Evolutionary conservation across 2,113 vertebrate species (phyloP).

Genomic region (Nicator chloris): DNA sequence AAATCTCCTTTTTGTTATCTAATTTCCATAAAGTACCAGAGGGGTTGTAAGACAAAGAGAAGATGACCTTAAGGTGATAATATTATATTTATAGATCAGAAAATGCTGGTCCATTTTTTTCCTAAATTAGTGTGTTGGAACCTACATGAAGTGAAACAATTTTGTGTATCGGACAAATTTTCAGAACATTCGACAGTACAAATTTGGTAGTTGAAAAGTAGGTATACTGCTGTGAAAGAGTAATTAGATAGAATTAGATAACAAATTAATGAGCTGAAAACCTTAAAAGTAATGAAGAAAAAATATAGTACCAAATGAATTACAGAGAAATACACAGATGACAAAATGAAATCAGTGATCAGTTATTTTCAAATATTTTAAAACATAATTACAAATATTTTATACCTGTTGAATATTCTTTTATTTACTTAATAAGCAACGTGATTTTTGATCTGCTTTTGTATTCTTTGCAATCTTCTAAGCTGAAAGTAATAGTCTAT

Average conservation of each 20-base stretch:
- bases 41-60: background rate
- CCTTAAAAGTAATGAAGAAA: background rate
- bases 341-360: background rate
- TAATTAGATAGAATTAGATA: background rate
- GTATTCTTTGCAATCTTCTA: background rate
- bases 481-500: background rate
- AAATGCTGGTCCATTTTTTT: background rate
- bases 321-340: background rate
- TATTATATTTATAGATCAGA: background rate
- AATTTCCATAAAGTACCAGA: background rate
- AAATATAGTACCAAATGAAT: background rate
- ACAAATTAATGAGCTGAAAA: conserved; percentile 14
- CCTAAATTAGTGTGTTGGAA: background rate
- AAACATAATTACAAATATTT: background rate
- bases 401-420: background rate
- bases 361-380: background rate
- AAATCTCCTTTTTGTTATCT: background rate
- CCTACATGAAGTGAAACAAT: background rate
- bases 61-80: background rate
- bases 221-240: background rate
- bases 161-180: background rate
- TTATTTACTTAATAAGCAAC: background rate
- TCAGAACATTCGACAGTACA: background rate
- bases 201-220: background rate
- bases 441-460: background rate